A percentile compares a stretch with the other conserved stretches of the same genome.
Evolutionary conservation across 2,113 vertebrate genomes (phyloP).

Genomic region (Mormyrus iriodes): DNA sequence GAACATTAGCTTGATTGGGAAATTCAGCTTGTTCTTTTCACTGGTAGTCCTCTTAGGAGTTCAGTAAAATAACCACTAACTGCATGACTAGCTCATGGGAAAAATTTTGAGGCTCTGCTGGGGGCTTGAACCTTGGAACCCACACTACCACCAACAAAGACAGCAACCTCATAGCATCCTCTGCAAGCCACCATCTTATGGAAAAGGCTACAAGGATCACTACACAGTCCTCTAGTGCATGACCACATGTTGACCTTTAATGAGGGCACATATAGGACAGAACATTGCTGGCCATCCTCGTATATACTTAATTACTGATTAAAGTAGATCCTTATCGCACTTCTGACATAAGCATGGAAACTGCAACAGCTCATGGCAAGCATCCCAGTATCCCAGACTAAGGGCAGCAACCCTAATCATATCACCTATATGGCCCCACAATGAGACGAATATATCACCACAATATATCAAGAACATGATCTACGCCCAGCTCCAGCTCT

Average conservation of each 20-base stretch:
- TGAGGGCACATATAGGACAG: neutral
- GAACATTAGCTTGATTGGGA: neutral
- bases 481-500: neutral
- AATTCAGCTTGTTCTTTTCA: neutral
- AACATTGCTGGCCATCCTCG: neutral
- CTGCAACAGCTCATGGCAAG: neutral
- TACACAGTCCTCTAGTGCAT: neutral
- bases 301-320: neutral
- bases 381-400: neutral
- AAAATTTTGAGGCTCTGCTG: neutral
- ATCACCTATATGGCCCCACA: neutral
- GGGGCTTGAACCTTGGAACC: neutral
- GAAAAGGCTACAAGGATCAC: neutral
- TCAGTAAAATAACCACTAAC: neutral
- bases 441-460: neutral
- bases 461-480: neutral
- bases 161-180: neutral
- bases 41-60: neutral
- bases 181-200: neutral
- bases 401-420: neutral
- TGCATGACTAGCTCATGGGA: neutral
- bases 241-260: neutral
- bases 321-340: neutral
- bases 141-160: neutral
- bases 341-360: neutral